Conservation (phyloP, 2,888 invertebrate species). For the Diaphora mendica region DNA sequence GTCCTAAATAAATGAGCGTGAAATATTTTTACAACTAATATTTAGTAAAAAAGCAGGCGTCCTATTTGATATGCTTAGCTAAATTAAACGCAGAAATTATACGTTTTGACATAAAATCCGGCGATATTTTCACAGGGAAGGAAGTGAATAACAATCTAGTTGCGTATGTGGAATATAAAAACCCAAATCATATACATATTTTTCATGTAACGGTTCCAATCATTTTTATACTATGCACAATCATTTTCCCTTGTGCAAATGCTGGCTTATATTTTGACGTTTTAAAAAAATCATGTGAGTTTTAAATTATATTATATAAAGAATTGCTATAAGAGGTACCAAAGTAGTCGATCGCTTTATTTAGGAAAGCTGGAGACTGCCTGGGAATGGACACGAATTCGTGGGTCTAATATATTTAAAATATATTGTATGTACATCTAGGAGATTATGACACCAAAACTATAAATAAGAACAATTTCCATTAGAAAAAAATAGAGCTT, state of each 20-base stretch:
- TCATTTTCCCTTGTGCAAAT: conserved; percentile 35
- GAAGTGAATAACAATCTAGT: conserved; percentile 27
- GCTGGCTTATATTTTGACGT: conserved; percentile 29
- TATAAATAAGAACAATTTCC: conserved; percentile 61
- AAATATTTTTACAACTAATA: conserved; percentile 6
- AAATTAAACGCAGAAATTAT: conserved; percentile 12
- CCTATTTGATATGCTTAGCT: conserved; percentile 30
- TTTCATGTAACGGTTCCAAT: not conserved
- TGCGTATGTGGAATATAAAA: conserved; percentile 45
- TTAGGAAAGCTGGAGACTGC: conserved; percentile 23
- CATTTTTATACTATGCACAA: conserved; percentile 9
- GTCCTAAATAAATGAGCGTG: not conserved
- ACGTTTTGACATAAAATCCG: conserved; percentile 17
- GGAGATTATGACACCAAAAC: conserved; percentile 83
- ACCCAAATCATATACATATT: conserved; percentile 30
- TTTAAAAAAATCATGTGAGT: conserved; percentile 49
- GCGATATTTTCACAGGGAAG: conserved; percentile 36
- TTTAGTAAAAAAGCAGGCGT: not conserved
- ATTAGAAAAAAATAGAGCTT: conserved; percentile 52
- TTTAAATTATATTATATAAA: conserved; percentile 43
- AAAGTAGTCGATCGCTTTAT: conserved; percentile 38
- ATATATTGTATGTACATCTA: conserved; percentile 56
- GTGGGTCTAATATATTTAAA: conserved; percentile 41
- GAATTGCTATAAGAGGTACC: conserved; percentile 46
- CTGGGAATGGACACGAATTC: conserved; percentile 26